These are phyloP conservation scores for Holotrichia oblita DNA, from an alignment of 1,140 invertebrate genomes.

Conservation along the genomic window DNA sequence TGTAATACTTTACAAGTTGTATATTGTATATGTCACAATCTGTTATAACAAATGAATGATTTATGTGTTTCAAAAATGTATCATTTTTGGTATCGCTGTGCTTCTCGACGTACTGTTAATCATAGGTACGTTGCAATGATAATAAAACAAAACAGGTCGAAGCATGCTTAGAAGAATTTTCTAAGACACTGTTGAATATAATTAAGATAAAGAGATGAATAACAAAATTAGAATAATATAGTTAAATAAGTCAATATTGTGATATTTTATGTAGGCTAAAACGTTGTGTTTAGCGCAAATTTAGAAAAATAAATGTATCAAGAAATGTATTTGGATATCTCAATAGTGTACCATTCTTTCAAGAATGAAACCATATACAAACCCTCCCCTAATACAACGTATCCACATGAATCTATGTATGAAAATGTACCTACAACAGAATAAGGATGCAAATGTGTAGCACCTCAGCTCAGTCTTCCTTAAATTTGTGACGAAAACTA, in stretches of 20 bases:
- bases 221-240: slow-evolving; percentile 29
- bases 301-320: slow-evolving; percentile 42
- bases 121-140: not conserved
- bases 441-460: too few species aligned
- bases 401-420: too few species aligned
- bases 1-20: slow-evolving; percentile 33
- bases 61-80: slow-evolving; percentile 16
- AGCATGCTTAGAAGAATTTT: slow-evolving; percentile 32
- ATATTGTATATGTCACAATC: slow-evolving; percentile 15
- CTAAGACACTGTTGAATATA: slow-evolving; percentile 36
- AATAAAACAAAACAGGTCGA: slow-evolving; percentile 15
- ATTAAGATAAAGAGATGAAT: slow-evolving; percentile 18
- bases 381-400: too few species aligned
- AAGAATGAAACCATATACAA: too few species aligned
- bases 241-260: slow-evolving; percentile 52
- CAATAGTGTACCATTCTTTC: too few species aligned
- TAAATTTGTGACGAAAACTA: too few species aligned
- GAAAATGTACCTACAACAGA: too few species aligned
- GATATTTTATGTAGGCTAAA: slow-evolving; percentile 57
- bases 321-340: not conserved
- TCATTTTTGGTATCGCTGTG: slow-evolving; percentile 39
- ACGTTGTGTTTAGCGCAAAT: slow-evolving; percentile 47
- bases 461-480: too few species aligned
- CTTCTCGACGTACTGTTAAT: slow-evolving; percentile 33
- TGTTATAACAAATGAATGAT: slow-evolving; percentile 5